Conservation (phyloP, 2,113 vertebrate genomes). For the Paralichthys olivaceus region DNA sequence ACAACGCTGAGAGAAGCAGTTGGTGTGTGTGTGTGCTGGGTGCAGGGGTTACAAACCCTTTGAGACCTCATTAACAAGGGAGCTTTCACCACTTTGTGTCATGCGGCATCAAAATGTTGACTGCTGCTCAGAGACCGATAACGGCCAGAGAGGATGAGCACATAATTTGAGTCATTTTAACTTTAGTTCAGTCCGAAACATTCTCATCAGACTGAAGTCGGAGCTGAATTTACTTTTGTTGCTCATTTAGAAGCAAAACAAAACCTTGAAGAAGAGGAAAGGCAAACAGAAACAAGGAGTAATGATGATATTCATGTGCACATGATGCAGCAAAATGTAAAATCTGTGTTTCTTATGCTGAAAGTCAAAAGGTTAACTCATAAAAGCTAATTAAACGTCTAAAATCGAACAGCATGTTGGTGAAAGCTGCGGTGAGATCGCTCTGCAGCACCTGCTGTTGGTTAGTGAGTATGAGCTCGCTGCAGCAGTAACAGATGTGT, state of each 20-base stretch:
- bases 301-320: neutral
- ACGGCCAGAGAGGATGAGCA: neutral
- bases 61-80: slow-evolving; percentile 85
- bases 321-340: too few species aligned
- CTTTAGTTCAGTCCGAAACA: slow-evolving; percentile 13
- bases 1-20: slow-evolving; percentile 27
- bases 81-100: slow-evolving; percentile 72
- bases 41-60: slow-evolving; percentile 64
- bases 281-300: neutral
- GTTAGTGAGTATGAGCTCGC: neutral
- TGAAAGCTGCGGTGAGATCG: neutral
- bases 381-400: neutral
- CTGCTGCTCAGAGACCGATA: slow-evolving; percentile 34
- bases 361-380: slow-evolving; percentile 2
- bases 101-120: slow-evolving; percentile 43
- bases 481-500: neutral
- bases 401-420: neutral
- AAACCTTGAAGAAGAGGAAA: neutral
- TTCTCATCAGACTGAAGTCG: neutral
- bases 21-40: neutral
- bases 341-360: neutral
- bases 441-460: neutral
- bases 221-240: neutral
- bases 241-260: neutral
- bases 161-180: slow-evolving; percentile 15